Evolutionary conservation across 1,140 invertebrate genomes (phyloP), one percentile per base, ranked within the genome.

Genomic region (Platyscapa corneri): DNA sequence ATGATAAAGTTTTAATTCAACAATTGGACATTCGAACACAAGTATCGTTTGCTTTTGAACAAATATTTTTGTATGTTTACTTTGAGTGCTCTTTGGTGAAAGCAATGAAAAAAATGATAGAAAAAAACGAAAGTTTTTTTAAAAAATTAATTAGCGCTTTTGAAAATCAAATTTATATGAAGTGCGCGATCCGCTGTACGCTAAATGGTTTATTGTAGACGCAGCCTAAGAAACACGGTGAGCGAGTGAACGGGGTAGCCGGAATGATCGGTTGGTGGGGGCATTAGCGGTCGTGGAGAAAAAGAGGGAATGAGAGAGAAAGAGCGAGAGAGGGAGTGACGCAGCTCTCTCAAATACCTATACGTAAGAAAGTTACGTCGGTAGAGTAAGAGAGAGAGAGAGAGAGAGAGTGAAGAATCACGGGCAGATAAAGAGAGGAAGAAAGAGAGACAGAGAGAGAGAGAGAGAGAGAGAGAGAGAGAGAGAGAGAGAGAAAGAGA

Each of bases 171-270:
- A 18, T 53, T 53, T 2, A 53, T 14, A 53, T 18, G 18, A 53
- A 53, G 16, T 46, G 42, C 42, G 42, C 42, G 42, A 46, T 46
- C 5, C 12, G 49, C 16, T 14, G 49, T 18, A 18, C 10, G 16
- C 16, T 2, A 53, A 53, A 10, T 53, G 23, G 56, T 49, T 27
- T 12, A 81, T 53, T 81, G 79, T 34, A 81, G 65, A 39, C 27
- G 10, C 5, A 60, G 65, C 79, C 64, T 81, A 34, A 81, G 79
- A 23, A 20, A 74, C 89, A 88, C 88, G 83, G 74, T 90, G 92
- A 91, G 90, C 91, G 90, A 85, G 83, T 53, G 83, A 74, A 80
- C 67, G 77, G 76, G 77, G 76, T 85, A 85, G 83, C 34, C 53
- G 53, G 77, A 74, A 70, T 56, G 64, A 84, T 78, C 60, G 27